Base-by-base conservation (phyloP, 53 echinoderm and acorn worm species). In the Zoroaster sp. region DNA sequence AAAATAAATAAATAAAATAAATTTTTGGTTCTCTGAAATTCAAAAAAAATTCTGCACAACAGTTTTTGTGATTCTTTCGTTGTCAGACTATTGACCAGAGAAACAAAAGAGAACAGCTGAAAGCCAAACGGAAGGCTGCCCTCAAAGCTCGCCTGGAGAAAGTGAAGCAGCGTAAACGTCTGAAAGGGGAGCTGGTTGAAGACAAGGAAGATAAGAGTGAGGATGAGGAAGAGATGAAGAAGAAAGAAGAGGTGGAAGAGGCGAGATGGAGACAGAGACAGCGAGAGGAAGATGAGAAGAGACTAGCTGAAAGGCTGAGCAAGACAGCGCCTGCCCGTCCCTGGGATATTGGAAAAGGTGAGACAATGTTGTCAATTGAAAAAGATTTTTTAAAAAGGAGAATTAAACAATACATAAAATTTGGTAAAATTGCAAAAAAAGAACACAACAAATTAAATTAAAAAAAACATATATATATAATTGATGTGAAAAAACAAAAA, bases 121-220 rank as follows among this genome's bases (percentile, higher is more conserved):
- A 95, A 77, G 93, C 88, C 18, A 98, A 98, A 77, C 86, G 98
- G 12, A 98, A 98, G 70, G 95, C 98, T 10, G 94, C 95, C 40
- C 75, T 98, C 77, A 78, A 95, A 66, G 94, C 93, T 10, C 81
- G 98, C 14, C 88, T 95, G 53, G 95, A 95, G 72, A 98, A 98
- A 40, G 91, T 98, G 42, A 94, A 94, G 77, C 95, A 98, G 72
- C 91, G 98, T 74, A 98, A 95, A 41, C 89, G 88, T 21, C 45
- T 93, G 9, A 95, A 95, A 34, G 87, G 78, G 4, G 74, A 87
- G 67, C 30, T 59, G 31, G 87, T 66, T 20, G 87, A 91, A 36
- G 91, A 75, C 0, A 77, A 69, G 34, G 86, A 66, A 43, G 78
- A 74, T 4, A 41, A 82, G 70, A 33, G 49, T 6, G 55, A 18